Base-by-base conservation (phyloP, 2,888 invertebrate genomes). In the Phyllotreta cruciferae region DNA sequence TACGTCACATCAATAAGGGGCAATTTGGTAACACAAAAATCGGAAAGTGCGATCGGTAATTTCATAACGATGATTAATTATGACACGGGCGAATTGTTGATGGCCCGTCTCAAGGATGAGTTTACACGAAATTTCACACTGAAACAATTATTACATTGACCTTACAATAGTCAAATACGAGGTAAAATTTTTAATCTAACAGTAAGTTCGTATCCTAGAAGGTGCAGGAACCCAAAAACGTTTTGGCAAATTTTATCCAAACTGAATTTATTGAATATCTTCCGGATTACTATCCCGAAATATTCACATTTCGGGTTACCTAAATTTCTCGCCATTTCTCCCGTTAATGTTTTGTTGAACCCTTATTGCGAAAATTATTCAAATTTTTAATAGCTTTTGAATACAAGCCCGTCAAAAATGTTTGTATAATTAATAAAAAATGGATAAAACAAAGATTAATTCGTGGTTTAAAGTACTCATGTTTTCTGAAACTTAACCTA, bases 401-500 rank as follows among this genome's bases (percentile, higher is more conserved):
- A 49, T 49, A 49, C 34, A 24, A 24, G 24, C 24, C 9, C 35
- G n/a, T 49, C 49, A 49, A 49, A 49, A 49, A 49, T 49, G 36
- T 49, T 49, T 49, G 49, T 49, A 56, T 56, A 45, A 11, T 5
- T 13, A 45, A 44, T 8, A 57, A 57, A 42, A 56, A 37, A 57
- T 45, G 34, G 37, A 57, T 24, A 13, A 50, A 50, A 50, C 50
- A 34, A 50, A 37, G 7, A 38, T 8, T 41, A 9, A 53, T 34
- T 34, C 37, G 24, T 60, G 55, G 7, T 42, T 54, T 67, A 66
- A 67, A 65, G 68, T 66, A 69, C 63, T 55, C 66, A 71, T 65
- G 68, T 66, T 64, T 58, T 64, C 61, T 63, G 66, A 69, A 71
- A 69, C 68, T 68, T 71, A 71, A 67, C 53, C 66, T 68, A 71